Conservation (phyloP, 2,888 invertebrate species). For the Timema podura region DNA sequence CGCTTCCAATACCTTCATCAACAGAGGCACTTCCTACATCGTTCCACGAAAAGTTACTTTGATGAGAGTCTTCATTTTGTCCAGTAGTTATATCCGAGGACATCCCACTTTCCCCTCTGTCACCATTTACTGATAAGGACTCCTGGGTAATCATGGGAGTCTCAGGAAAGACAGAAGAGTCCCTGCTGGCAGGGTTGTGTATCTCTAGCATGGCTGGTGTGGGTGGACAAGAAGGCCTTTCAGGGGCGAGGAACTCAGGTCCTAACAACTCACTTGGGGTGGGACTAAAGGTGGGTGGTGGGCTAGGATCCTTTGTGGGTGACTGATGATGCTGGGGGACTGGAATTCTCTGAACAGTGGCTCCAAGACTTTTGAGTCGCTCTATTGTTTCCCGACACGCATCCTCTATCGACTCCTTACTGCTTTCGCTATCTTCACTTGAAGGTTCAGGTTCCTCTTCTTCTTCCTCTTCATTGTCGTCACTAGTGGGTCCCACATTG, state of each 20-base stretch:
- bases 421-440: constrained; percentile 32
- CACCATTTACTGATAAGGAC: not conserved
- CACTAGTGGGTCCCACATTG: constrained; percentile 11
- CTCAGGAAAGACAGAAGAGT: no score
- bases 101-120: not conserved
- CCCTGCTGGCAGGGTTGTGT: not conserved
- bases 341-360: not conserved
- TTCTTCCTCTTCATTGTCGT: constrained; percentile 30
- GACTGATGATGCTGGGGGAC: not conserved
- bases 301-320: not conserved
- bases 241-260: constrained; percentile 25
- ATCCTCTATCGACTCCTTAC: constrained; percentile 47
- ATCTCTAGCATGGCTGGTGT: constrained; percentile 25
- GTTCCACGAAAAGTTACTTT: constrained; percentile 20
- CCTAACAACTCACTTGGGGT: constrained; percentile 27
- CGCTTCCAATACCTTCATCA: constrained; percentile 14
- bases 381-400: constrained; percentile 27
- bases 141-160: no score
- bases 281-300: constrained; percentile 18
- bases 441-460: constrained; percentile 22
- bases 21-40: constrained; percentile 1
- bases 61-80: not conserved
- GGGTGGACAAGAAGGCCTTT: constrained; percentile 1
- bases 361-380: constrained; percentile 1
- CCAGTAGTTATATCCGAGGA: not conserved